Conservation (phyloP, 2,113 vertebrate genomes). For the Manacus vitellinus region DNA sequence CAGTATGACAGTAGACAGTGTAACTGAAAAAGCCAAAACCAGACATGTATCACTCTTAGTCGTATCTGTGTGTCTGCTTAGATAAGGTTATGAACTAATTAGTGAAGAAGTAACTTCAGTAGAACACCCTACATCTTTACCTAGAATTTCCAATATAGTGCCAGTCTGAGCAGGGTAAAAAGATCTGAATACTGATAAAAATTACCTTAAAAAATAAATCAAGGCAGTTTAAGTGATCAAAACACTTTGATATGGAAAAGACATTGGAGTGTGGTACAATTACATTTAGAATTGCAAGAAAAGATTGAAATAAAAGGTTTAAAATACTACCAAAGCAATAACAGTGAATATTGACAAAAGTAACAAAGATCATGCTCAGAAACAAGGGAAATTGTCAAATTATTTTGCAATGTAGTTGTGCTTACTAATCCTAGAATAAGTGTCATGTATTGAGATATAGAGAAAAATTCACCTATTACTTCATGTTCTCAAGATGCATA, state of each 20-base stretch:
- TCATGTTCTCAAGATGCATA: not conserved
- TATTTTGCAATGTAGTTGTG: not conserved
- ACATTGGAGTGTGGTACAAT: not conserved
- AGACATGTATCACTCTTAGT: not conserved
- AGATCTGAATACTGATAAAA: not conserved
- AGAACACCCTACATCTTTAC: not conserved
- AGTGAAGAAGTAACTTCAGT: not conserved
- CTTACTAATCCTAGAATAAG: not conserved
- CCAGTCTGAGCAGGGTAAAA: not conserved
- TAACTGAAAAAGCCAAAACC: not conserved
- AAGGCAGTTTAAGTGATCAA: not conserved
- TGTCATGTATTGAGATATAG: not conserved
- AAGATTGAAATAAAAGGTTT: not conserved
- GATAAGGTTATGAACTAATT: not conserved
- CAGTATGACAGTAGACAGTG: not conserved
- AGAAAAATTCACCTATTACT: not conserved
- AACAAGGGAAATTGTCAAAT: not conserved
- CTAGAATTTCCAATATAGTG: not conserved
- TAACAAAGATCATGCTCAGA: not conserved
- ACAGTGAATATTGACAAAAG: not conserved
- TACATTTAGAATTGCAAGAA: not conserved
- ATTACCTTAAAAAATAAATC: not conserved
- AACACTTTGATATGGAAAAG: not conserved
- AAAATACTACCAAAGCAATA: not conserved
- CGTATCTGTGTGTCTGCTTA: not conserved